Evolutionary conservation across 2,888 invertebrate species (phyloP).

Genomic region (Parochlus steinenii): DNA sequence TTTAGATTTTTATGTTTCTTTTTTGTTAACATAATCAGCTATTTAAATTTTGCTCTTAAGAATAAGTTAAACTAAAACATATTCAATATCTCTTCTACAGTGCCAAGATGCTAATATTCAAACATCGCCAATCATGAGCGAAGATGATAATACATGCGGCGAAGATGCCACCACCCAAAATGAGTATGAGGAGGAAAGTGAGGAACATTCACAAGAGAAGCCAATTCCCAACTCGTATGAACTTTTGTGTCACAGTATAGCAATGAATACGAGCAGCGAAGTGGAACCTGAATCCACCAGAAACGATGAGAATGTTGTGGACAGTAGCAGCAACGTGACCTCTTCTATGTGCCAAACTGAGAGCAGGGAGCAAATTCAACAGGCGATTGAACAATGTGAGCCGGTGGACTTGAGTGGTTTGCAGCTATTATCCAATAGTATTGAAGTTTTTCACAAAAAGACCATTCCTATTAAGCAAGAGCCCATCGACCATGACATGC

Average conservation of each 20-base stretch:
- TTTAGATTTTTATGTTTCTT: no score
- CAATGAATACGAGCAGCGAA: no score
- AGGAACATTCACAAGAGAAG: constrained; percentile 5
- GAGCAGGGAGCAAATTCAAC: constrained; percentile 8
- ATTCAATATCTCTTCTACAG: constrained; percentile 37
- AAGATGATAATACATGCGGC: constrained; percentile 37
- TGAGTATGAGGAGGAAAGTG: constrained; percentile 10
- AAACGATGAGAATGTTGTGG: constrained; percentile 10
- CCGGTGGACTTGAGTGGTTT: constrained; percentile 61
- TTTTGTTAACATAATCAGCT: no score
- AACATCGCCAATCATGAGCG: constrained; percentile 52
- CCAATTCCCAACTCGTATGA: constrained; percentile 1
- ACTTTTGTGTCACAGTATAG: no score
- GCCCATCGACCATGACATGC: constrained; percentile 16
- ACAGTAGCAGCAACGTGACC: constrained; percentile 10
- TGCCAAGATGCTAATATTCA: constrained; percentile 75
- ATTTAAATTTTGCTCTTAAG: no score
- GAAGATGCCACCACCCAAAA: constrained; percentile 13
- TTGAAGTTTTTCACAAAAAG: constrained; percentile 44
- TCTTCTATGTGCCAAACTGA: constrained; percentile 7
- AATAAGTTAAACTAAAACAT: constrained; percentile 18
- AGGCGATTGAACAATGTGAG: constrained; percentile 5
- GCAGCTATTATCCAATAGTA: constrained; percentile 69
- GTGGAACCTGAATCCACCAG: constrained; percentile 10
- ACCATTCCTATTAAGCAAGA: constrained; percentile 26